Evolutionary conservation across 2,113 vertebrate species (phyloP), one percentile per base, ranked within the genome.

Genomic region (Toxotes chatareus): DNA sequence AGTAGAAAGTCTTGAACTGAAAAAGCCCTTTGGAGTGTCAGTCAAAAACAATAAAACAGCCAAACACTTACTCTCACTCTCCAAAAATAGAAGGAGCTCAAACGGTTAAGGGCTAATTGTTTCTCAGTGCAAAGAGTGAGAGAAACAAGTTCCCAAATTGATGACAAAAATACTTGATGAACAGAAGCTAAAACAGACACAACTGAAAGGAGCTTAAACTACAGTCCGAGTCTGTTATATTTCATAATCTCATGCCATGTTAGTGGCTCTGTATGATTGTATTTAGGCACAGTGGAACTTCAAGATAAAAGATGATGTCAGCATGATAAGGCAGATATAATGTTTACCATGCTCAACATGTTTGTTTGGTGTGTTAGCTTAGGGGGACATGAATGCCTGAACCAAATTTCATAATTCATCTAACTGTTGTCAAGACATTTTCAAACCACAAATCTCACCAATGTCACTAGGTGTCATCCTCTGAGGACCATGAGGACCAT

Each of bases 21-120:
- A 78, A 74, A 74, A 77, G 47, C 56, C 11, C 71, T 80, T 84
- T 80, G 42, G 73, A 74, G 57, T 79, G 73, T 83, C 82, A 68
- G 6, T 92, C 65, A 74, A 56, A 68, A 66, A 17, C 46, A 80
- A 71, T 21, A 67, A 63, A 82, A 77, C 65, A 80, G 27, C 23
- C 66, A 40, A 32, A 7, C 57, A 63, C 60, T 85, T 76, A 84
- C 44, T 55, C 57, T 32, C 19, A 64, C 57, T 66, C 40, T 62
- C 57, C 31, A 49, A 34, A 55, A 36, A 60, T 16, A 71, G 42
- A 56, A n/a, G 13, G 32, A 38, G 27, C 62, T 64, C 10, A 65
- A 34, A 61, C 1, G 9, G 19, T 70, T 53, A 47, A 61, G 66
- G 46, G 31, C 40, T 67, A 80, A 71, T 17, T 2, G 27, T 44